Percentiles rank a stretch among this genome's conserved stretches.
phyloP scores from a whole-genome alignment of 2,797 vertebrate genomes.

The Falco cherrug region DNA sequence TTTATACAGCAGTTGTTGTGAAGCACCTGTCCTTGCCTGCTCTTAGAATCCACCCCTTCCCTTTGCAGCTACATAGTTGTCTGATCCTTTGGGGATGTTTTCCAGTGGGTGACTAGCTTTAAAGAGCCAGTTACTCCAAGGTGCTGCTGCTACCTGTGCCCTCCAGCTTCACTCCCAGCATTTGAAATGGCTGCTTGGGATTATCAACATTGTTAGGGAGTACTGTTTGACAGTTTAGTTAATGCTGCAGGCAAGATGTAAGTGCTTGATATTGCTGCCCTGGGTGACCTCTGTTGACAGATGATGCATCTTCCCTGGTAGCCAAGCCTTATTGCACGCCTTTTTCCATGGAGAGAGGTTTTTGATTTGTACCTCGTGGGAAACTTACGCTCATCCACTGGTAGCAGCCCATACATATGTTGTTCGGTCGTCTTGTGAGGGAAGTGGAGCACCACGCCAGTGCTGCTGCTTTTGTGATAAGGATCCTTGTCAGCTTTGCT shows the following conservation, averaged over 20 bases:
- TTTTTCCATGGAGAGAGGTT: background rate
- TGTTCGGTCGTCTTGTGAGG: background rate
- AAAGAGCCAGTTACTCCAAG: background rate
- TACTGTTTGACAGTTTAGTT: background rate
- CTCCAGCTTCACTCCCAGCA: background rate
- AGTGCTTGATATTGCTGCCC: background rate
- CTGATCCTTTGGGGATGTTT: background rate
- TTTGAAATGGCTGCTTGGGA: background rate
- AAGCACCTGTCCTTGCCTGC: background rate
- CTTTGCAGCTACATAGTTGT: background rate
- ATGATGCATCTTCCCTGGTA: background rate
- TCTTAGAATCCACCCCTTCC: background rate
- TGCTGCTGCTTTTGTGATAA: conserved; percentile 19
- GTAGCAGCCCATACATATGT: background rate
- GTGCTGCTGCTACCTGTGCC: background rate
- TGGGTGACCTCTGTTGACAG: background rate
- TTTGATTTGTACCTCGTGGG: background rate
- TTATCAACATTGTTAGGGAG: background rate
- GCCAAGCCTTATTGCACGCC: background rate
- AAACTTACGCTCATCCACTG: background rate
- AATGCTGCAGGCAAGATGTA: background rate
- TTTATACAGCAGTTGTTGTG: background rate
- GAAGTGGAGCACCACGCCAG: background rate
- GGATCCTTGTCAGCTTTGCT: background rate
- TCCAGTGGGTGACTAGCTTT: background rate